Conservation (phyloP, 1,140 invertebrate genomes). For the Drosophila trapezifrons region DNA sequence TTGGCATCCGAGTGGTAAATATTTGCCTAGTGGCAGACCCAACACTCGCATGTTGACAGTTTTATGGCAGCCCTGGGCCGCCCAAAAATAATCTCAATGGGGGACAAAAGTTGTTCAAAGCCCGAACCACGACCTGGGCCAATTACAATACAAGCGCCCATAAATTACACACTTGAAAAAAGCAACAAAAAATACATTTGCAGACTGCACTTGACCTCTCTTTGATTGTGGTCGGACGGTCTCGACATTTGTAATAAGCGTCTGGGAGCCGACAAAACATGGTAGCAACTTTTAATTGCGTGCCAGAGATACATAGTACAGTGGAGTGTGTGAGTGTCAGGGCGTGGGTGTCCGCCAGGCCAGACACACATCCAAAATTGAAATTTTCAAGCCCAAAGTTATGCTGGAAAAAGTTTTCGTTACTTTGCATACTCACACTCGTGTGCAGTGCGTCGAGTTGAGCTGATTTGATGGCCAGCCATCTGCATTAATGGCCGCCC, state of each 20-base stretch:
- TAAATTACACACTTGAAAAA: conserved; percentile 49
- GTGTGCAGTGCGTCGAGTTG: conserved; percentile 28
- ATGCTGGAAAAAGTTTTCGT: conserved; percentile 54
- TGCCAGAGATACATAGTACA: conserved; percentile 35
- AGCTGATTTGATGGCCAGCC: conserved; percentile 57
- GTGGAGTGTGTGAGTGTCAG: conserved; percentile 6
- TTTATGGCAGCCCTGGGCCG: conserved; percentile 42
- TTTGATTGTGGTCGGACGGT: conserved; percentile 63
- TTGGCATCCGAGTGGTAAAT: conserved; percentile 54
- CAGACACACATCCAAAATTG: conserved; percentile 66
- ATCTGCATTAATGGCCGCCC: conserved; percentile 42
- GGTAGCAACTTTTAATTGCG: conserved; percentile 75
- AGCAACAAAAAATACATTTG: conserved; percentile 18
- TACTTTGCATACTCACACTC: conserved; percentile 35
- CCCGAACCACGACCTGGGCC: conserved; percentile 52
- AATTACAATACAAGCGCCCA: conserved; percentile 48
- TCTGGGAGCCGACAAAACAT: conserved; percentile 61
- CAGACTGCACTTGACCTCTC: conserved; percentile 71
- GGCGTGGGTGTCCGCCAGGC: neutral
- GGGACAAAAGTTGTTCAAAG: conserved; percentile 25
- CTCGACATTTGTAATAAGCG: conserved; percentile 74
- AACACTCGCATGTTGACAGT: conserved; percentile 54
- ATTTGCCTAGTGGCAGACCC: conserved; percentile 47
- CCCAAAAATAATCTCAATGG: conserved; percentile 15
- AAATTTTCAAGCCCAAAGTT: conserved; percentile 60